Base-by-base conservation (phyloP, 2,113 vertebrate genomes). In the Ageneiosus marmoratus region DNA sequence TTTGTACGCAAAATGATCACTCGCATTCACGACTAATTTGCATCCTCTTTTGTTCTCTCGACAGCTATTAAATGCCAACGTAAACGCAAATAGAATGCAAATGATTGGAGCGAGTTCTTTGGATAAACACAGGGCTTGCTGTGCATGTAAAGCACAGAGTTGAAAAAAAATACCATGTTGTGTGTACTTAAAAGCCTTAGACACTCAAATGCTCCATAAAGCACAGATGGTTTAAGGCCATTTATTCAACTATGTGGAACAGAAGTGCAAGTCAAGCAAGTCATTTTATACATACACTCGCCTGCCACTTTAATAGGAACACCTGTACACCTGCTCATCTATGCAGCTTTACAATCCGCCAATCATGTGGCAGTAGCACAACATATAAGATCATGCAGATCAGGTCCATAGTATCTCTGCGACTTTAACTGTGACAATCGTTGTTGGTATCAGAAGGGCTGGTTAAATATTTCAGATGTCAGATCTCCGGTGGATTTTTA, bases 201-300 rank as follows among this genome's bases (percentile, higher is more conserved):
- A 56, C 48, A n/a, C 44, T 20, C 77, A 83, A 85, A 82, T 62
- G 62, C 32, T 55, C 24, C 44, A 76, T 83, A 51, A 86, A 75
- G 77, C 70, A 60, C 29, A 6, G 55, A 58, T 80, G 48, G 50
- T 77, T 69, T 80, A 73, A 58, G 48, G 50, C 34, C 13, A 58
- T 62, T 48, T 55, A 58, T 16, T 60, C 22, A 1, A 44, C 22
- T 53, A 62, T 48, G 20, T 60, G n/a, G 51, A 81, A 48, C n/a
- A 65, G 46, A 75, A 56, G 53, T 11, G 9, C 67, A 82, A 82
- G 70, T 79, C 20, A 74, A 53, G n/a, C 56, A n/a, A n/a, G n/a
- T n/a, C n/a, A n/a, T n/a, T n/a, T n/a, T n/a, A n/a, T n/a, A n/a
- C n/a, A n/a, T n/a, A n/a, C n/a, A n/a, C n/a, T n/a, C n/a, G n/a